Conservation (phyloP, 2,797 vertebrate species). For the Lutjanus campechanus region DNA sequence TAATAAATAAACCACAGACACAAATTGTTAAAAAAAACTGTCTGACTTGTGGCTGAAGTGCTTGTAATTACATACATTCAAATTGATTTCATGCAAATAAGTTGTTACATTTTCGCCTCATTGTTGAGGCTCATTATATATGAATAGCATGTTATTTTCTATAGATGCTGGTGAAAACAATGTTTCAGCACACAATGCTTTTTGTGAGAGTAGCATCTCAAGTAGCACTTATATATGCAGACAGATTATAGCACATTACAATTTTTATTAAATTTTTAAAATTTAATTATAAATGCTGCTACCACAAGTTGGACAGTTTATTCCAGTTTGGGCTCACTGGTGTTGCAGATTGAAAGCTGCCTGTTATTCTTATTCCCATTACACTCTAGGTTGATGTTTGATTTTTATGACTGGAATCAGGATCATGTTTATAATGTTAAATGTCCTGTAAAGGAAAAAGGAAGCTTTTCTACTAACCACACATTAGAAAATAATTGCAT, state of each 20-base stretch:
- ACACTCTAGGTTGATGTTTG: too few relatives aligned
- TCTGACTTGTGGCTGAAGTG: slow-evolving; percentile 24
- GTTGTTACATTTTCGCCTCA: slow-evolving; percentile 14
- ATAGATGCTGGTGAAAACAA: slow-evolving; percentile 9
- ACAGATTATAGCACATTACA: neutral
- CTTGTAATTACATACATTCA: slow-evolving; percentile 57
- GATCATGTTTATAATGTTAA: too few relatives aligned
- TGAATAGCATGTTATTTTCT: slow-evolving; percentile 31
- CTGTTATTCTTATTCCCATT: too few relatives aligned
- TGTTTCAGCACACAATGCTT: neutral
- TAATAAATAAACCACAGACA: slow-evolving; percentile 41
- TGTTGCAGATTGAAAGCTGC: neutral
- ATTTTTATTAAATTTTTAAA: neutral
- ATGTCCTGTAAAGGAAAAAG: too few relatives aligned
- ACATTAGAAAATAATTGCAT: too few relatives aligned
- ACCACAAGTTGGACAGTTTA: neutral
- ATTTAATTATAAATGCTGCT: neutral
- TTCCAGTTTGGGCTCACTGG: neutral
- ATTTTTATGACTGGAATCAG: too few relatives aligned
- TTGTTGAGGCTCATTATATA: slow-evolving; percentile 19
- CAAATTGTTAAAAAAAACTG: neutral
- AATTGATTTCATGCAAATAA: slow-evolving; percentile 42
- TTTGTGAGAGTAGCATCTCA: slow-evolving; percentile 14
- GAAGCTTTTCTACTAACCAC: too few relatives aligned
- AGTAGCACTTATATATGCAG: slow-evolving; percentile 7